phyloP scores from a whole-genome alignment of 2,888 invertebrate species.

The Orthosia incerta region DNA sequence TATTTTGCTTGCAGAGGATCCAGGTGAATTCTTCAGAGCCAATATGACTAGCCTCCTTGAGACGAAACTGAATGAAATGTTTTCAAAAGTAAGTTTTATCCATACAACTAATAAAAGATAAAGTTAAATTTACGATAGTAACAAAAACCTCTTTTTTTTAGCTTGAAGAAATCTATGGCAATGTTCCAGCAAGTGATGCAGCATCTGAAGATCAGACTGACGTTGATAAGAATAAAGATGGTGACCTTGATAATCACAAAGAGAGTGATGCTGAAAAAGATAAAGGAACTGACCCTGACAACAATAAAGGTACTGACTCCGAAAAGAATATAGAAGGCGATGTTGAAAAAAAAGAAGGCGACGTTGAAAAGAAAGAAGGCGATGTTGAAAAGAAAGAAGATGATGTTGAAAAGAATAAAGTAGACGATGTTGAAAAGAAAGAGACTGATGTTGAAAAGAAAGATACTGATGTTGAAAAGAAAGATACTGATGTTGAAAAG shows the following conservation, averaged over 20 bases:
- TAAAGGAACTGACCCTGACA: constrained; percentile 13
- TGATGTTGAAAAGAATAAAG: neutral
- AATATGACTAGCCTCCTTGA: constrained; percentile 68
- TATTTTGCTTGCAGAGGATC: constrained; percentile 64
- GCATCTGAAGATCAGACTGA: constrained; percentile 1
- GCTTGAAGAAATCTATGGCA: constrained; percentile 57
- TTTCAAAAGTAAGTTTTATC: constrained; percentile 68
- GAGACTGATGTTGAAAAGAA: neutral
- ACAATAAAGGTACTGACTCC: neutral
- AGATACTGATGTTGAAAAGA: neutral
- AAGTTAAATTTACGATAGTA: neutral
- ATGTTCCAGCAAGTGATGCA: neutral
- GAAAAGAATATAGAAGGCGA: neutral
- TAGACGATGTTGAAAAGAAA: neutral
- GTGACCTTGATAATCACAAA: neutral
- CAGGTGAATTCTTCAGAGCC: constrained; percentile 67
- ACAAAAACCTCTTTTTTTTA: constrained; percentile 17
- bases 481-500: neutral
- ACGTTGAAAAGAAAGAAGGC: neutral
- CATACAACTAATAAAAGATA: neutral
- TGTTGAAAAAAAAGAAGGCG: neutral
- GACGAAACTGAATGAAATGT: constrained; percentile 67
- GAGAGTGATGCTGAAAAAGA: neutral
- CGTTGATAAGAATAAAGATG: neutral
- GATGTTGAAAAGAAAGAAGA: neutral